Percentiles rank a stretch among this genome's conserved stretches.
These are phyloP conservation scores for Melitaea athalia DNA, from an alignment of 2,888 invertebrate species.

Conservation along the genomic window DNA sequence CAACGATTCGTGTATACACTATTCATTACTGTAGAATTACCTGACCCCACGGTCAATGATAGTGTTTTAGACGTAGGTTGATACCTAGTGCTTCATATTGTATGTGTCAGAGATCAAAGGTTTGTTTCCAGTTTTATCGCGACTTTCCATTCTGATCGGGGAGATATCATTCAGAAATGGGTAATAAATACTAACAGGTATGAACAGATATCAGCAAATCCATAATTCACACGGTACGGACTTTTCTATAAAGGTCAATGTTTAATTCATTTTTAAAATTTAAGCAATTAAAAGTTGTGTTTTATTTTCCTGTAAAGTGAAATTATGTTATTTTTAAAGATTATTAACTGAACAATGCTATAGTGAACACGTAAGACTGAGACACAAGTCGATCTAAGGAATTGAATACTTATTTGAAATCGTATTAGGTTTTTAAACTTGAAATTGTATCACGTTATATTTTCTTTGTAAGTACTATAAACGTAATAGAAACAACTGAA, in stretches of 20 bases:
- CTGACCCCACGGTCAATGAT: conserved; percentile 60
- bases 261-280: background rate
- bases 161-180: conserved; percentile 38
- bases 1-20: conserved; percentile 37
- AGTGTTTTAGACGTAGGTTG: conserved; percentile 47
- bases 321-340: no score
- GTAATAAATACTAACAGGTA: conserved; percentile 29
- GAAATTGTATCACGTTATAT: no score
- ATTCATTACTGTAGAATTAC: conserved; percentile 54
- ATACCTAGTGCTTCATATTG: conserved; percentile 39
- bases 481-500: no score
- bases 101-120: conserved; percentile 35
- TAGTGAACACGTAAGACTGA: no score
- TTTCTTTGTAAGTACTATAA: no score
- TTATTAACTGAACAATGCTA: no score
- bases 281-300: background rate
- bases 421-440: no score
- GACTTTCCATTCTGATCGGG: conserved; percentile 36
- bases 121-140: conserved; percentile 32
- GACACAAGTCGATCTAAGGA: no score
- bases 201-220: conserved; percentile 20
- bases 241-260: background rate
- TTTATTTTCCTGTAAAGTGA: background rate
- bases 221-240: background rate
- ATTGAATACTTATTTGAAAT: no score